A percentile compares a stretch with the other conserved stretches of the same genome.
Evolutionary conservation across 2,888 invertebrate species (phyloP).

Genomic region (Nineta flava): DNA sequence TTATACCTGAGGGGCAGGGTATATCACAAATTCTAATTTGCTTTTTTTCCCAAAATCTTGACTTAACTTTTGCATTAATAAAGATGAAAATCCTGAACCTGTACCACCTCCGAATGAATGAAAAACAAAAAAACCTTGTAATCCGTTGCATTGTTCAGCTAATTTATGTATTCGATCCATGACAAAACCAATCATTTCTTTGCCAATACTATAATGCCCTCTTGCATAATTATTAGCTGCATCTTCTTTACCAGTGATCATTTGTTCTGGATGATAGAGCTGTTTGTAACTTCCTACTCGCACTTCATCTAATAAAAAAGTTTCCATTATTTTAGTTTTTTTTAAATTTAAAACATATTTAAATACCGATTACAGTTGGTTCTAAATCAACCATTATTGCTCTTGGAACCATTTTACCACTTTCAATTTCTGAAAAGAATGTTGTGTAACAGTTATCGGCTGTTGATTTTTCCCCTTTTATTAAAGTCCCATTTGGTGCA

Average conservation of each 20-base stretch:
- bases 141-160: slow-evolving; percentile 65
- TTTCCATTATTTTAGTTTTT: not conserved
- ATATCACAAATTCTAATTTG: slow-evolving; percentile 78
- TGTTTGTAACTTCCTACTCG: slow-evolving; percentile 55
- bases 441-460: slow-evolving; percentile 45
- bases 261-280: slow-evolving; percentile 70
- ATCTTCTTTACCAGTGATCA: slow-evolving; percentile 78
- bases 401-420: slow-evolving; percentile 79
- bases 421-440: slow-evolving; percentile 70
- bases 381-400: slow-evolving; percentile 79
- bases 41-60: slow-evolving; percentile 78
- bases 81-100: slow-evolving; percentile 77
- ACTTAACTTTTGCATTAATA: slow-evolving; percentile 70
- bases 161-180: slow-evolving; percentile 57
- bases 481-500: slow-evolving; percentile 58
- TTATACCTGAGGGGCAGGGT: slow-evolving; percentile 67
- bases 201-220: slow-evolving; percentile 74
- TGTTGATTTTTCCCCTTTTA: slow-evolving; percentile 28
- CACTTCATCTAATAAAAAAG: slow-evolving; percentile 38
- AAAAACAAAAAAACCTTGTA: slow-evolving; percentile 76
- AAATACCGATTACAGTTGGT: slow-evolving; percentile 68
- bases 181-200: slow-evolving; percentile 58
- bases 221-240: slow-evolving; percentile 84
- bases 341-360: not conserved
- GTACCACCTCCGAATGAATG: slow-evolving; percentile 80